Percentiles rank a stretch among this genome's conserved stretches.
Evolutionary conservation across 2,888 invertebrate species (phyloP).

Genomic region (Coleophora deauratella): DNA sequence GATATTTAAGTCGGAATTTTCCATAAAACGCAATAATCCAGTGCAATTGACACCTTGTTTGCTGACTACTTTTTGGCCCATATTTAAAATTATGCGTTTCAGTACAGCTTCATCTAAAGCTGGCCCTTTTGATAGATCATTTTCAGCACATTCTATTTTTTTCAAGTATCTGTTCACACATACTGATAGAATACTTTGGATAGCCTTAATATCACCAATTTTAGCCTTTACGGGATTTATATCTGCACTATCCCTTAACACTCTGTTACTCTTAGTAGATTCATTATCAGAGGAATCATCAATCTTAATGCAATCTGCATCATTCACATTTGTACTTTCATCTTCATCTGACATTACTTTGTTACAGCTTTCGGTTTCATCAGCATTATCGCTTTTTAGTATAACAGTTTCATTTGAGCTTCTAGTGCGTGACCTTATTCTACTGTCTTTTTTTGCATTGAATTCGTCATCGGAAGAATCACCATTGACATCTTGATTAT

Average conservation of each 20-base stretch:
- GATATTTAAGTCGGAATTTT: slow-evolving; percentile 46
- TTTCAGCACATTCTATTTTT: slow-evolving; percentile 22
- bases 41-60: slow-evolving; percentile 38
- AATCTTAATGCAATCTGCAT: slow-evolving; percentile 39
- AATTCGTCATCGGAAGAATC: slow-evolving; percentile 12
- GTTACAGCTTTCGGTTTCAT: slow-evolving; percentile 3
- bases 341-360: slow-evolving; percentile 1
- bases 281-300: slow-evolving; percentile 38
- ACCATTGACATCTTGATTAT: slow-evolving; percentile 11
- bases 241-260: slow-evolving; percentile 6
- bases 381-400: background rate
- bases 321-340: slow-evolving; percentile 1
- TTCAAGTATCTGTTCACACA: slow-evolving; percentile 36
- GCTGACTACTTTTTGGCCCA: slow-evolving; percentile 52
- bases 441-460: background rate
- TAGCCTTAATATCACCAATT: slow-evolving; percentile 25
- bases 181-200: slow-evolving; percentile 37
- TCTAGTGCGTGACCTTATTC: background rate
- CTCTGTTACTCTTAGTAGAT: slow-evolving; percentile 1
- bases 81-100: slow-evolving; percentile 52
- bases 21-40: slow-evolving; percentile 49
- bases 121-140: slow-evolving; percentile 12
- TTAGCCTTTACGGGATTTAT: slow-evolving; percentile 11
- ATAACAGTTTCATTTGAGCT: too few relatives aligned
- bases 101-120: slow-evolving; percentile 29